Conservation (phyloP, 2,797 vertebrate species). For the Vireo griseus region DNA sequence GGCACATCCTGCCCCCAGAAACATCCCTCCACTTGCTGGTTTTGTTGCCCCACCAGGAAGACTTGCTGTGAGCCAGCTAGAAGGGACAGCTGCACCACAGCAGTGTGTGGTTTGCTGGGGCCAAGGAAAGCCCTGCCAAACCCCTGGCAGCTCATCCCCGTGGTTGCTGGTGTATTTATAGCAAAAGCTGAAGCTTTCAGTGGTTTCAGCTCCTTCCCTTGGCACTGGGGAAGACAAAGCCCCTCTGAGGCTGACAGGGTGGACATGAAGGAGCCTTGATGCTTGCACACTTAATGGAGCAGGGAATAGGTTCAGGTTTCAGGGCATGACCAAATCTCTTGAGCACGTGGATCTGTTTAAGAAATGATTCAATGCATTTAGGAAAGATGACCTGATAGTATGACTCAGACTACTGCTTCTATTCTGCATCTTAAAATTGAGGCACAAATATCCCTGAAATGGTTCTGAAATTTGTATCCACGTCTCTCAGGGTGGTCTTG, state of each 20-base stretch:
- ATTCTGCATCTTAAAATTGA: background rate
- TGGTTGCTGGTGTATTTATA: background rate
- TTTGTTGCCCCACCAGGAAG: background rate
- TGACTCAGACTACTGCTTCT: rapidly evolving
- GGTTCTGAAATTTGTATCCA: background rate
- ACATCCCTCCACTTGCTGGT: background rate
- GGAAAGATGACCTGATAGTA: background rate
- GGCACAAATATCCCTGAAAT: background rate
- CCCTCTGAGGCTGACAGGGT: background rate
- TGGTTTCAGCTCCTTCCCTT: background rate
- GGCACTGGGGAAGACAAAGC: background rate
- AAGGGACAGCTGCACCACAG: background rate
- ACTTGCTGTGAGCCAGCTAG: rapidly evolving
- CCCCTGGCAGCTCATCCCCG: background rate
- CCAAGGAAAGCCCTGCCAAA: background rate
- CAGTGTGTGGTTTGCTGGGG: background rate
- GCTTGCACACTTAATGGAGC: background rate
- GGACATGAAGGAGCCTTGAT: background rate
- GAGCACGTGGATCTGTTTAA: background rate
- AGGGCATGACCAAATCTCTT: background rate
- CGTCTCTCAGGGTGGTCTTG: background rate
- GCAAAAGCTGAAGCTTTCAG: background rate
- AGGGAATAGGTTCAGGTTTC: background rate
- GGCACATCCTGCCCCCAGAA: background rate
- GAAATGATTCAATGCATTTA: background rate